phyloP scores from a whole-genome alignment of 2,888 invertebrate genomes.

The Amiota minor region DNA sequence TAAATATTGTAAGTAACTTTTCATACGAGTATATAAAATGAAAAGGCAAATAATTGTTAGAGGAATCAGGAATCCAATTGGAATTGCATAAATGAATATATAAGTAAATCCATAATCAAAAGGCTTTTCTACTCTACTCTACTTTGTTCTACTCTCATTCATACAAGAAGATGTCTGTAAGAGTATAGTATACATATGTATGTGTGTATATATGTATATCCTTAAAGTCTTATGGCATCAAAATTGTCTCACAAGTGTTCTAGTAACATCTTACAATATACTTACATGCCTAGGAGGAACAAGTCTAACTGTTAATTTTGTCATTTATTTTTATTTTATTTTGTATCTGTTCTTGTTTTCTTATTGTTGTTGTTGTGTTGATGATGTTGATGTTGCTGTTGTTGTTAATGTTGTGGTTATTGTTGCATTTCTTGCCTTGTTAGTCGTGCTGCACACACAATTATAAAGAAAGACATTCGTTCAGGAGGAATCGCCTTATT shows the following conservation, averaged over 20 bases:
- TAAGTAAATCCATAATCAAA: neutral
- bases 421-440: constrained; percentile 41
- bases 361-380: neutral
- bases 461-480: constrained; percentile 16
- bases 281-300: neutral
- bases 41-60: neutral
- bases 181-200: neutral
- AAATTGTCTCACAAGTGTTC: neutral
- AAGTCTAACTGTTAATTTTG: constrained; percentile 12
- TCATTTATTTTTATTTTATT: constrained; percentile 1
- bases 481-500: constrained; percentile 7
- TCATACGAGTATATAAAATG: neutral
- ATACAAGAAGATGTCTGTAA: neutral
- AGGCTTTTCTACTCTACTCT: too few species aligned
- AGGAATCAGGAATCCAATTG: neutral
- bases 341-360: neutral
- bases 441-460: constrained; percentile 17
- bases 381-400: neutral
- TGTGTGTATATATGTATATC: neutral
- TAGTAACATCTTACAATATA: neutral
- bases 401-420: constrained; percentile 27
- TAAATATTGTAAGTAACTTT: neutral
- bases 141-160: neutral
- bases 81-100: constrained; percentile 1
- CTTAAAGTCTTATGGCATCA: neutral